Percentiles rank a stretch among this genome's conserved stretches.
Evolutionary conservation across 2,888 invertebrate genomes (phyloP).

Genomic region (Mesochorus sp.): DNA sequence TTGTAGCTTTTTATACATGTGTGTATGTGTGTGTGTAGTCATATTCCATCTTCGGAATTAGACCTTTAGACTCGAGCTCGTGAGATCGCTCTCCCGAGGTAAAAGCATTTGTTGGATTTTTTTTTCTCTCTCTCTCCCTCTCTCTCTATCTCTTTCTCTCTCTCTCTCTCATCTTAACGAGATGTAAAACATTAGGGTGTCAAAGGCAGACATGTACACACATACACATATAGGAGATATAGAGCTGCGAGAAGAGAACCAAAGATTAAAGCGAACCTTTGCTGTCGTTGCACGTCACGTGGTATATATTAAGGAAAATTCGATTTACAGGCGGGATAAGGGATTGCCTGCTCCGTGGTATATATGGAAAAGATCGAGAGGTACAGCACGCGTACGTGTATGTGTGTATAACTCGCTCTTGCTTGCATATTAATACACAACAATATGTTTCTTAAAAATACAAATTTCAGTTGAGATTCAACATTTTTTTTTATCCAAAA

Average conservation of each 20-base stretch:
- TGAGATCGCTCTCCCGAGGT: no score
- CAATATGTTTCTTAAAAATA: no score
- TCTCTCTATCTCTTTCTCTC: conserved; percentile 3
- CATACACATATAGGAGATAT: conserved; percentile 22
- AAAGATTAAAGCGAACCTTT: conserved; percentile 50
- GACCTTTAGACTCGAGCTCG: no score
- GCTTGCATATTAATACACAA: no score
- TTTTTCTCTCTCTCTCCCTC: background rate
- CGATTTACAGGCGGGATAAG: no score
- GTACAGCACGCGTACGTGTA: no score
- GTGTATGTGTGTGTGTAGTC: background rate
- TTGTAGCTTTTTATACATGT: background rate
- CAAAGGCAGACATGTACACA: conserved; percentile 26
- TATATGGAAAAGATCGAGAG: conserved; percentile 30
- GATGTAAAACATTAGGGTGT: conserved; percentile 37
- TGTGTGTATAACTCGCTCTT: no score
- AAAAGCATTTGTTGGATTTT: no score
- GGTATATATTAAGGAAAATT: no score
- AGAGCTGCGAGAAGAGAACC: conserved; percentile 36
- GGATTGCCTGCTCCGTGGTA: background rate
- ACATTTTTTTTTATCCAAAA: no score
- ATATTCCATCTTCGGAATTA: no score
- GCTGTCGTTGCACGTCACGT: conserved; percentile 30
- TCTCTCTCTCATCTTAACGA: conserved; percentile 16
- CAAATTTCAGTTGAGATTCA: no score